These are phyloP conservation scores for Seriola rivoliana DNA, from an alignment of 2,113 vertebrate genomes.

Conservation along the genomic window DNA sequence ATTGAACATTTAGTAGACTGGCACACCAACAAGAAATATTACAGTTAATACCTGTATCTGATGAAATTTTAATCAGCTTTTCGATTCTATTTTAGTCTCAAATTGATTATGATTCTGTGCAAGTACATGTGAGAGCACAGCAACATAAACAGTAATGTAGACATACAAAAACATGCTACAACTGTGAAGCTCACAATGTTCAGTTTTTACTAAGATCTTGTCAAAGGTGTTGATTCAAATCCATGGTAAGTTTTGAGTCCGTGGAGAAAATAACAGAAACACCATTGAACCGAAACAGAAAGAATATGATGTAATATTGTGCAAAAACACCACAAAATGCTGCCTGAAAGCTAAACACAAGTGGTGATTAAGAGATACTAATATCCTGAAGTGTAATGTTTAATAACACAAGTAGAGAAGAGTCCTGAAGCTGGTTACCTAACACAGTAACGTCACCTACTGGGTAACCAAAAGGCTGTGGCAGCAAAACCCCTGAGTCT, in stretches of 20 bases:
- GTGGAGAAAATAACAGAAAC: slow-evolving; percentile 9
- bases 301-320: neutral
- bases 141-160: neutral
- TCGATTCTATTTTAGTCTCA: neutral
- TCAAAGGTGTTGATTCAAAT: slow-evolving; percentile 14
- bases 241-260: slow-evolving; percentile 1
- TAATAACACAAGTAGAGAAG: neutral
- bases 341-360: neutral
- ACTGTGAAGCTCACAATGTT: neutral
- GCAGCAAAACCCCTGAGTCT: neutral
- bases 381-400: neutral
- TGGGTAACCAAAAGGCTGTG: neutral
- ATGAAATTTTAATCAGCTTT: slow-evolving; percentile 1
- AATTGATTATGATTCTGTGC: neutral
- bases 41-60: neutral
- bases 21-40: neutral
- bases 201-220: slow-evolving; percentile 5
- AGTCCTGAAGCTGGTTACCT: neutral
- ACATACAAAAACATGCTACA: slow-evolving; percentile 13
- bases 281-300: neutral
- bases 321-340: neutral
- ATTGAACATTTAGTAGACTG: slow-evolving; percentile 2
- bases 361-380: neutral
- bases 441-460: neutral
- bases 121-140: neutral